phyloP scores from a whole-genome alignment of 2,113 vertebrate species.

The Hydrochoerus hydrochaeris region DNA sequence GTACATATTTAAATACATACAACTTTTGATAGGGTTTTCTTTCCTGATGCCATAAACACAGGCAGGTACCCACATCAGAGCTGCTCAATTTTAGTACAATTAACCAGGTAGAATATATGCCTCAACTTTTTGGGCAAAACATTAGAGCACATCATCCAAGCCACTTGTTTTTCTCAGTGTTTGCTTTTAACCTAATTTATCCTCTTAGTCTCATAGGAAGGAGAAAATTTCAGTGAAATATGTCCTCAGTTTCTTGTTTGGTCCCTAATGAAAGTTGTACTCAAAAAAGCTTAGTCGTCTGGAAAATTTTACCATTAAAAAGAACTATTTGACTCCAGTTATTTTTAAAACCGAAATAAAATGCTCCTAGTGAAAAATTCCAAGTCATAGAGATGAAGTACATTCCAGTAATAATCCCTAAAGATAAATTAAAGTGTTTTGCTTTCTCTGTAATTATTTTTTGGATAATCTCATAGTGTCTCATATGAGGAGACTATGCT shows the following conservation, averaged over 20 bases:
- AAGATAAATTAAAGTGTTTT: slow-evolving; percentile 64
- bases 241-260: slow-evolving; percentile 63
- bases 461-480: slow-evolving; percentile 59
- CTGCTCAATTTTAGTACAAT: slow-evolving; percentile 60
- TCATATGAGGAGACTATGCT: slow-evolving; percentile 47
- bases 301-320: slow-evolving; percentile 70
- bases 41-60: neutral
- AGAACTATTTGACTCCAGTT: slow-evolving; percentile 65
- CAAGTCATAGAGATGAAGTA: slow-evolving; percentile 50
- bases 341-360: slow-evolving; percentile 61
- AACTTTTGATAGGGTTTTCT: neutral
- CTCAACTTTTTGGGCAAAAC: slow-evolving; percentile 40
- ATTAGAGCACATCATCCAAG: slow-evolving; percentile 43
- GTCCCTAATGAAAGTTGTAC: slow-evolving; percentile 73
- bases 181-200: slow-evolving; percentile 75
- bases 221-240: slow-evolving; percentile 76
- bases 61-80: neutral
- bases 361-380: slow-evolving; percentile 52
- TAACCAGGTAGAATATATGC: slow-evolving; percentile 44
- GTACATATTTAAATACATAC: neutral
- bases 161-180: slow-evolving; percentile 55
- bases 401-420: slow-evolving; percentile 60
- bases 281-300: slow-evolving; percentile 64
- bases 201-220: slow-evolving; percentile 65
- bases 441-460: slow-evolving; percentile 71